Conservation (phyloP, 2,797 vertebrate genomes). For the Hydrocynus forskahlii region DNA sequence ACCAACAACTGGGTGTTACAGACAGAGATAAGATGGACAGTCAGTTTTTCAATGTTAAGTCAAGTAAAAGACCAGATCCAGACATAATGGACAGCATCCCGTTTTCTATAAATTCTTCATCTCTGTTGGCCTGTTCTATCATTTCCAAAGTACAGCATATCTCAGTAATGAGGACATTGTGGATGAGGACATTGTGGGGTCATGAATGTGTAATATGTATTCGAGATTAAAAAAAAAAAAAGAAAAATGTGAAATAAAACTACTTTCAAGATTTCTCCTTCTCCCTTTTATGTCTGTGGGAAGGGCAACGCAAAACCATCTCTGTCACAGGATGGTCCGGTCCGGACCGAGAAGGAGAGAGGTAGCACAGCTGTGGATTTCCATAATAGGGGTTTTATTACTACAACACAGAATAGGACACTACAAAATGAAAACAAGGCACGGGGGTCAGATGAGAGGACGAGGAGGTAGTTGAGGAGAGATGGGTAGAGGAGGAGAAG, state of each 20-base stretch:
- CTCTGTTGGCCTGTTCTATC: background rate
- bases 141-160: background rate
- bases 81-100: background rate
- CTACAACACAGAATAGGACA: too few relatives aligned
- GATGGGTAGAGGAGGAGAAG: too few relatives aligned
- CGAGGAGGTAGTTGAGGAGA: too few relatives aligned
- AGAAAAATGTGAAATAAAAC: conserved; percentile 12
- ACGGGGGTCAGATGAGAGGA: too few relatives aligned
- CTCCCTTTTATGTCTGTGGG: conserved; percentile 20
- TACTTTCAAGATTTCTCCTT: conserved; percentile 10
- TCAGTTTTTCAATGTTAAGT: background rate
- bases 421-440: too few relatives aligned
- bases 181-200: background rate
- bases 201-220: conserved; percentile 8
- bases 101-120: conserved; percentile 7
- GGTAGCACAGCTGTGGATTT: too few relatives aligned
- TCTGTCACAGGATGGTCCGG: too few relatives aligned
- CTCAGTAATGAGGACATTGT: background rate
- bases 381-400: too few relatives aligned
- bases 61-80: background rate
- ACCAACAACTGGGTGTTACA: conserved; percentile 80
- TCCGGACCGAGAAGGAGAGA: too few relatives aligned
- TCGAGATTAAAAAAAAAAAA: background rate
- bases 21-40: conserved; percentile 23
- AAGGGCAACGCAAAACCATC: conserved; percentile 19